Evolutionary conservation across 2,797 vertebrate genomes (phyloP).

Genomic region (Synaphobranchus kaupii): DNA sequence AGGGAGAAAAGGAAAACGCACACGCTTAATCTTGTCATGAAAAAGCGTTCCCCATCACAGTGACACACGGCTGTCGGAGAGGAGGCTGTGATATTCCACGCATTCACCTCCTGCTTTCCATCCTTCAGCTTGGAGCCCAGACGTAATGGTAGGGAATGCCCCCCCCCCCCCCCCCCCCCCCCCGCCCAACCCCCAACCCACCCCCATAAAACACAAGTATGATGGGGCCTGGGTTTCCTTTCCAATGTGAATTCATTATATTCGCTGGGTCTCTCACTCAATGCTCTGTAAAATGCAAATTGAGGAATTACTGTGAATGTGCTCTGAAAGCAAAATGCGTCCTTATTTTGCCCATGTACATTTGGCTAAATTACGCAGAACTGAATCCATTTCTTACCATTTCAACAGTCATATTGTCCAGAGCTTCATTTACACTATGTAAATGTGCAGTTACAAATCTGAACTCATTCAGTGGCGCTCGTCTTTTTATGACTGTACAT

Average conservation of each 20-base stretch:
- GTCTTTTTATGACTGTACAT: neutral
- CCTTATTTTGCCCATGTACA: neutral
- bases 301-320: neutral
- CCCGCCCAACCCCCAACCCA: neutral
- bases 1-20: neutral
- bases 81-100: neutral
- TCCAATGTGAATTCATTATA: neutral
- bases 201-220: slow-evolving; percentile 7
- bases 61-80: neutral
- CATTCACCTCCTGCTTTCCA: neutral
- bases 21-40: neutral
- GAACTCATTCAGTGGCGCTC: neutral
- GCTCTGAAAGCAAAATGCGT: neutral
- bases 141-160: neutral
- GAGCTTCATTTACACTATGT: neutral
- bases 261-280: neutral
- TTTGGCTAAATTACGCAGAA: slow-evolving; percentile 12
- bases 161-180: neutral
- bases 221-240: slow-evolving; percentile 14
- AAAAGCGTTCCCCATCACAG: neutral
- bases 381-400: slow-evolving; percentile 10
- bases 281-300: slow-evolving; percentile 4
- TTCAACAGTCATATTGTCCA: neutral
- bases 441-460: neutral
- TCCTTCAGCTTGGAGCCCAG: neutral